These are phyloP conservation scores for Ammodytes dubius DNA, from an alignment of 2,113 vertebrate genomes.

Conservation along the genomic window DNA sequence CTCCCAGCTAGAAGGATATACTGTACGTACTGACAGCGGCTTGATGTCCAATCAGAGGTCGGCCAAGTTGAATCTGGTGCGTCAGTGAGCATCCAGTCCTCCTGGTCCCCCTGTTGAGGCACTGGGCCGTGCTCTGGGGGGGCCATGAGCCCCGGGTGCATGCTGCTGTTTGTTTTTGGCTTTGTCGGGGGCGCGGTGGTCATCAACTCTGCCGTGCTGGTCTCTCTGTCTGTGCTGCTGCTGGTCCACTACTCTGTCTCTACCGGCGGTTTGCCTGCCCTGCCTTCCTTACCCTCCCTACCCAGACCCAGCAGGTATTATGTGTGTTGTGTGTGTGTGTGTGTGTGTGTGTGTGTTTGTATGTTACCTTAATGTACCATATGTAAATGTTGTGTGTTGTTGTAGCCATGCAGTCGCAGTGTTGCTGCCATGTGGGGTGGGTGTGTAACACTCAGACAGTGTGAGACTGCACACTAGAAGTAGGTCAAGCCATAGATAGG, in stretches of 20 bases:
- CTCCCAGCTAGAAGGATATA: background rate
- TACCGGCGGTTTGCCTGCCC: constrained; percentile 89
- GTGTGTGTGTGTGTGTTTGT: background rate
- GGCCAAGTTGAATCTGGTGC: background rate
- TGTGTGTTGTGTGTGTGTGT: background rate
- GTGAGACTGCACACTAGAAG: constrained; percentile 52
- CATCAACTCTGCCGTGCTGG: constrained; percentile 97
- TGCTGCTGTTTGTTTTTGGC: constrained; percentile 99
- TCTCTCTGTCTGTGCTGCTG: constrained; percentile 97
- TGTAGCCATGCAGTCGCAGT: constrained; percentile 30
- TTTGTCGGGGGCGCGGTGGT: constrained; percentile 99
- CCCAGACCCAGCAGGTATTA: constrained; percentile 94
- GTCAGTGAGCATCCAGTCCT: constrained; percentile 9
- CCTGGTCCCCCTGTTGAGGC: constrained; percentile 65
- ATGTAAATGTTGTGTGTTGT: background rate
- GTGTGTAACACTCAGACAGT: constrained; percentile 26
- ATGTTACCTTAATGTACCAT: background rate
- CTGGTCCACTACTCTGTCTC: constrained; percentile 99
- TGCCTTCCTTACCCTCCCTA: constrained; percentile 89
- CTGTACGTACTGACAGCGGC: background rate
- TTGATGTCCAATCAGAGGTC: background rate
- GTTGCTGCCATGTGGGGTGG: constrained; percentile 51
- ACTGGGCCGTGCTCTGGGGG: constrained; percentile 90
- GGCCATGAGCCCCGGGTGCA: constrained; percentile 98
- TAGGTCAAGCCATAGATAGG: constrained; percentile 53